phyloP scores from a whole-genome alignment of 2,113 vertebrate genomes.

The Rutilus rutilus region DNA sequence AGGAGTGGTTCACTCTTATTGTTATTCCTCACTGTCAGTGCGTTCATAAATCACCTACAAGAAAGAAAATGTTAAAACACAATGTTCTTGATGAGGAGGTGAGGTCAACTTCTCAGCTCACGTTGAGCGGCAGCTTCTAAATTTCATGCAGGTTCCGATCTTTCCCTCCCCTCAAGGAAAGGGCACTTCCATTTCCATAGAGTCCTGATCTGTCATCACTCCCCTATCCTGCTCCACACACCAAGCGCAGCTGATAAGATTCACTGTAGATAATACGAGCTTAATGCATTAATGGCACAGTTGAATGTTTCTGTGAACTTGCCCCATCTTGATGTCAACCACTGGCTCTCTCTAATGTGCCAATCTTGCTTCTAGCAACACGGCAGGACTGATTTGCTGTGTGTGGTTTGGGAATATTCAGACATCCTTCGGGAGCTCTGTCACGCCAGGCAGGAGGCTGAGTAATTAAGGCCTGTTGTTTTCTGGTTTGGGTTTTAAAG shows the following conservation, averaged over 20 bases:
- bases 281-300: conserved; percentile 25
- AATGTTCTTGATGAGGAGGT: conserved; percentile 11
- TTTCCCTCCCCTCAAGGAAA: conserved; percentile 5
- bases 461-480: conserved; percentile 37
- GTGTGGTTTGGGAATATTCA: neutral
- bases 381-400: conserved; percentile 1
- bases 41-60: conserved; percentile 26
- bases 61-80: conserved; percentile 10
- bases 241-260: conserved; percentile 26
- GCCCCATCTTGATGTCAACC: conserved; percentile 22
- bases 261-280: neutral
- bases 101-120: neutral
- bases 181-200: conserved; percentile 21
- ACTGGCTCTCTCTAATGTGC: neutral
- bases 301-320: conserved; percentile 37
- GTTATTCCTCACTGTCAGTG: conserved; percentile 16
- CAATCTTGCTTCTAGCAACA: neutral
- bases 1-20: neutral
- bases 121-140: neutral
- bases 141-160: conserved; percentile 19
- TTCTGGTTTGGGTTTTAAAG: conserved; percentile 11
- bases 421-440: conserved; percentile 31
- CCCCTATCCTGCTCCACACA: conserved; percentile 10
- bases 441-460: conserved; percentile 24
- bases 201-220: conserved; percentile 33